phyloP scores from a whole-genome alignment of 2,797 vertebrate species.

The Muraenolepis orangiensis region DNA sequence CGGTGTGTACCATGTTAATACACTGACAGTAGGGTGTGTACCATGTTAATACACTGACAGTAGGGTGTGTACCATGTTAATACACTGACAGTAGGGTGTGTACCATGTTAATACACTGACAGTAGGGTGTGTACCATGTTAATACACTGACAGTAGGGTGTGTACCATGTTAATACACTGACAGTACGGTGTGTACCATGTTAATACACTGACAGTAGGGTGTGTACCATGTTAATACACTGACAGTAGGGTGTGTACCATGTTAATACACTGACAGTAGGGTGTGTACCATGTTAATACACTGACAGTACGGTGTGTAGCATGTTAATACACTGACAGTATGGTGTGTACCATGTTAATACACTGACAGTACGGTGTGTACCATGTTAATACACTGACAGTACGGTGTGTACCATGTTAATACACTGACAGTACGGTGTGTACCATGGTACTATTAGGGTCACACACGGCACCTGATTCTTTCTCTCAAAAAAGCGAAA shows the following conservation, averaged over 20 bases:
- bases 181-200: too few species aligned
- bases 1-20: too few species aligned
- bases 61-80: too few species aligned
- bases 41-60: background rate
- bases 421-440: too few species aligned
- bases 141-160: background rate
- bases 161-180: background rate
- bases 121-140: background rate
- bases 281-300: background rate
- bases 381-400: slow-evolving; percentile 1
- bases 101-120: too few species aligned
- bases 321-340: too few species aligned
- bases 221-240: too few species aligned
- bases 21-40: background rate
- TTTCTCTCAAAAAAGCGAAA: slow-evolving; percentile 41
- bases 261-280: background rate
- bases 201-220: too few species aligned
- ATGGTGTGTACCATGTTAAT: too few species aligned
- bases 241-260: background rate
- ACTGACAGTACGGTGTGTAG: too few species aligned
- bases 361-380: background rate
- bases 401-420: background rate
- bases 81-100: too few species aligned
- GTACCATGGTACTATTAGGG: background rate
- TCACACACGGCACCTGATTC: slow-evolving; percentile 32